Percentiles rank a stretch among this genome's conserved stretches.
Conservation (phyloP, 2,113 vertebrate species). For the Hippocampus mohnikei region DNA sequence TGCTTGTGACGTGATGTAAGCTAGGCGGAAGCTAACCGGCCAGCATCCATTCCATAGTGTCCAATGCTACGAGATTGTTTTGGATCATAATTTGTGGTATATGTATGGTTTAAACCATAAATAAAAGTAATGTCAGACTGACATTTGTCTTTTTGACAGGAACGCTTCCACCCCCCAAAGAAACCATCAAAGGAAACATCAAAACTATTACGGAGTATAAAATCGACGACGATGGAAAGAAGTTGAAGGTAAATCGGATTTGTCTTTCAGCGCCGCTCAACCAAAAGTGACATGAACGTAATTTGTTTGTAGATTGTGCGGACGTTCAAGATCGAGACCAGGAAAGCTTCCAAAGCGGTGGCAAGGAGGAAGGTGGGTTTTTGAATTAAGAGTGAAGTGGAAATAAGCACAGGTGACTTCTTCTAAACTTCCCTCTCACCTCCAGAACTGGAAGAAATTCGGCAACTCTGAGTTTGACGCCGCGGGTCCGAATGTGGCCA, state of each 20-base stretch:
- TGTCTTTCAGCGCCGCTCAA: not conserved
- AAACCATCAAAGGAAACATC: constrained; percentile 88
- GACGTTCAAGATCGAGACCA: constrained; percentile 91
- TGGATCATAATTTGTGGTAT: no score
- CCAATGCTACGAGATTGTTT: no score
- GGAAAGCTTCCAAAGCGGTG: constrained; percentile 94
- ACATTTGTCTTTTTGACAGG: constrained; percentile 54
- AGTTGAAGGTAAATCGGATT: constrained; percentile 78
- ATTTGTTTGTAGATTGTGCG: constrained; percentile 80
- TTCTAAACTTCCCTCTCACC: not conserved
- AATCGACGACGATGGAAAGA: constrained; percentile 88
- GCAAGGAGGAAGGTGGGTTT: constrained; percentile 85
- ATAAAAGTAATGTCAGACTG: not conserved
- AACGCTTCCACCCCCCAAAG: constrained; percentile 82
- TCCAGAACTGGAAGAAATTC: constrained; percentile 96
- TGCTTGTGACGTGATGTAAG: not conserved
- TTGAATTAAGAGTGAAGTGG: not conserved
- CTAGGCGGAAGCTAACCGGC: not conserved
- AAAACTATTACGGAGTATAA: constrained; percentile 93
- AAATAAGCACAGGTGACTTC: accelerated
- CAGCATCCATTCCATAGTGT: not conserved
- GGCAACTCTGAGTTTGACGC: constrained; percentile 90
- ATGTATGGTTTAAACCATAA: no score
- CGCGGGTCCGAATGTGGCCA: constrained; percentile 89
- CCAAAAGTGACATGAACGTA: not conserved